A percentile compares a stretch with the other conserved stretches of the same genome.
These are phyloP conservation scores for Zoanthus sansibaricus DNA, from an alignment of 92 coral and sea anemone genomes.

Conservation along the genomic window DNA sequence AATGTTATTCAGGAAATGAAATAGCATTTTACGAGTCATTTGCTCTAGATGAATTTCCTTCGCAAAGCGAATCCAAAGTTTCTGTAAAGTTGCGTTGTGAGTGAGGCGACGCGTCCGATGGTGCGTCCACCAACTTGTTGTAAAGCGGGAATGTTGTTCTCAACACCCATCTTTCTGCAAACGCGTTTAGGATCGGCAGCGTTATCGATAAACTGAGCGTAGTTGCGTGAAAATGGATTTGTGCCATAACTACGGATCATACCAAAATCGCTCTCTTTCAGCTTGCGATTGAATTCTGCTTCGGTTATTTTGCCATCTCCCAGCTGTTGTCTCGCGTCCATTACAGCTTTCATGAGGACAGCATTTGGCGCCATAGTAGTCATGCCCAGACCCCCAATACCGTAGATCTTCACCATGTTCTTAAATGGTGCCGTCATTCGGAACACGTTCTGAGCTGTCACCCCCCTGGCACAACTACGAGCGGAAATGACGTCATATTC, in stretches of 20 bases:
- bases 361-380: conserved; percentile 35
- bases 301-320: conserved; percentile 33
- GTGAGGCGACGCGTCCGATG: no score
- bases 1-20: no score
- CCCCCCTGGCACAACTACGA: conserved; percentile 44
- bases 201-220: conserved; percentile 34
- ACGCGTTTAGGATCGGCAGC: conserved; percentile 39
- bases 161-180: neutral
- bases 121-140: no score
- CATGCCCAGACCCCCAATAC: conserved; percentile 27
- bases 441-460: conserved; percentile 37
- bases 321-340: conserved; percentile 28
- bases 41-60: neutral
- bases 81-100: no score
- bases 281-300: conserved; percentile 22
- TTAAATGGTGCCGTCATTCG: conserved; percentile 24
- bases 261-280: conserved; percentile 28
- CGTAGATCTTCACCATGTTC: conserved; percentile 26
- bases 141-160: no score
- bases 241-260: conserved; percentile 32
- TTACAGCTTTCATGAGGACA: conserved; percentile 38
- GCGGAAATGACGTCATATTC: conserved; percentile 42
- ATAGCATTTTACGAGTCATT: no score
- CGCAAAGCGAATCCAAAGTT: no score
- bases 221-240: conserved; percentile 29